Percentiles rank a stretch among this genome's conserved stretches.
phyloP scores from a whole-genome alignment of 2,888 invertebrate species.

The Oasisia sp. region DNA sequence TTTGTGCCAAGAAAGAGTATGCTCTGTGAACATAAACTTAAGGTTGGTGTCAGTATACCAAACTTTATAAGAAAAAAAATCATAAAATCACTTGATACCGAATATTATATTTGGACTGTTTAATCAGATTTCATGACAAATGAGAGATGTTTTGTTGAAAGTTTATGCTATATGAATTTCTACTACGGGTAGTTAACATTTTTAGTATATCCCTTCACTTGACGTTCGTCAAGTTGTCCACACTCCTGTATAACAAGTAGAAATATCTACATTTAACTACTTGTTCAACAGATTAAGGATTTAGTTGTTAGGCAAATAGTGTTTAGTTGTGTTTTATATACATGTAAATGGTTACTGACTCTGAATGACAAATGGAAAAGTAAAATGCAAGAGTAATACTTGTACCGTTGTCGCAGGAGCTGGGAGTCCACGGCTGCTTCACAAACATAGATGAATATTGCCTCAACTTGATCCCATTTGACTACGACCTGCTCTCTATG shows the following conservation, averaged over 20 bases:
- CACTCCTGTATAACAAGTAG: too few species aligned
- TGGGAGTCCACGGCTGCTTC: conserved; percentile 83
- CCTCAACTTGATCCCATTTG: conserved; percentile 89
- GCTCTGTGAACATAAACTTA: conserved; percentile 85
- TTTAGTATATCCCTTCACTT: neutral
- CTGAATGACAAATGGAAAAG: neutral
- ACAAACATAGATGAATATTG: conserved; percentile 84
- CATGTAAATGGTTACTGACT: neutral
- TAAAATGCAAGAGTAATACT: neutral
- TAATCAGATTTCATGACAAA: too few species aligned
- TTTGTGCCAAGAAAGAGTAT: conserved; percentile 89
- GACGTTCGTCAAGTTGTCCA: too few species aligned
- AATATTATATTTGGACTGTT: too few species aligned
- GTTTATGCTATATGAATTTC: neutral
- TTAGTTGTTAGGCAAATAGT: neutral
- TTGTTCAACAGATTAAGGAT: neutral
- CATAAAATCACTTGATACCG: too few species aligned
- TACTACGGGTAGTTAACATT: neutral
- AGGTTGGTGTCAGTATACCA: conserved; percentile 58
- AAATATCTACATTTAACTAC: too few species aligned
- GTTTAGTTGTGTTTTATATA: neutral
- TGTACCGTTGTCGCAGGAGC: conserved; percentile 69
- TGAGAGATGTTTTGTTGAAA: too few species aligned
- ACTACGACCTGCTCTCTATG: conserved; percentile 91
- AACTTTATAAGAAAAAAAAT: neutral